Percentiles rank a stretch among this genome's conserved stretches.
Evolutionary conservation across 1,140 invertebrate species (phyloP).

Genomic region (Drosophila bipectinata): DNA sequence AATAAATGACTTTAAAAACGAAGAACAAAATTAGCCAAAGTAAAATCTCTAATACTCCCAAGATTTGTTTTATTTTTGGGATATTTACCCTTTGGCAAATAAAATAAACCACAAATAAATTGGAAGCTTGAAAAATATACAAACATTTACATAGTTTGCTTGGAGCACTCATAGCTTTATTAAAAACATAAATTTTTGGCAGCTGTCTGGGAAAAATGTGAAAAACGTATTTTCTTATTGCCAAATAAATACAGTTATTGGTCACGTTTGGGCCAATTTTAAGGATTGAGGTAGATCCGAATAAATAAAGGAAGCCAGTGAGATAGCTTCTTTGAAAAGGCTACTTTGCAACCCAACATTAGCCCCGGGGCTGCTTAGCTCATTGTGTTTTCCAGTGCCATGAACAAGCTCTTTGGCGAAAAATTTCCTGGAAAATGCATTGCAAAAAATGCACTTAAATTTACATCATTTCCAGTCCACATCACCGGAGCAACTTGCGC

Average conservation of each 20-base stretch:
- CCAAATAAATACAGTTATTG: neutral
- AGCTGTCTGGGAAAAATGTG: slow-evolving; percentile 2
- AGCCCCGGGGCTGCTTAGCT: slow-evolving; percentile 41
- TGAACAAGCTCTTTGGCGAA: slow-evolving; percentile 55
- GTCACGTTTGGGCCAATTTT: slow-evolving; percentile 21
- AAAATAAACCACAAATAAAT: slow-evolving; percentile 1
- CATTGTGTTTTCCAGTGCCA: slow-evolving; percentile 77
- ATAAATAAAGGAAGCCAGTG: slow-evolving; percentile 18
- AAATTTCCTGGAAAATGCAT: slow-evolving; percentile 42
- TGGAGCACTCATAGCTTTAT: slow-evolving; percentile 1
- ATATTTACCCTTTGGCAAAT: neutral
- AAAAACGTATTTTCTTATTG: slow-evolving; percentile 18
- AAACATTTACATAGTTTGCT: slow-evolving; percentile 17
- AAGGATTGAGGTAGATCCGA: neutral
- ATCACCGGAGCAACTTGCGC: slow-evolving; percentile 25
- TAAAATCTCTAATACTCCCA: neutral
- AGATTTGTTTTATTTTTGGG: neutral
- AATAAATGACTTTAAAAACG: neutral
- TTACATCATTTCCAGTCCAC: slow-evolving; percentile 78
- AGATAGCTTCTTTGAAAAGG: slow-evolving; percentile 36
- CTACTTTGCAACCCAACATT: slow-evolving; percentile 24
- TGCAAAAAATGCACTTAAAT: slow-evolving; percentile 71
- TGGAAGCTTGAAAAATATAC: slow-evolving; percentile 7
- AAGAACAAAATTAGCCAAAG: neutral
- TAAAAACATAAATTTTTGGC: neutral